Percentiles rank a stretch among this genome's conserved stretches.
Conservation (phyloP, 2,113 vertebrate species). For the Myrmophylax atrothorax region DNA sequence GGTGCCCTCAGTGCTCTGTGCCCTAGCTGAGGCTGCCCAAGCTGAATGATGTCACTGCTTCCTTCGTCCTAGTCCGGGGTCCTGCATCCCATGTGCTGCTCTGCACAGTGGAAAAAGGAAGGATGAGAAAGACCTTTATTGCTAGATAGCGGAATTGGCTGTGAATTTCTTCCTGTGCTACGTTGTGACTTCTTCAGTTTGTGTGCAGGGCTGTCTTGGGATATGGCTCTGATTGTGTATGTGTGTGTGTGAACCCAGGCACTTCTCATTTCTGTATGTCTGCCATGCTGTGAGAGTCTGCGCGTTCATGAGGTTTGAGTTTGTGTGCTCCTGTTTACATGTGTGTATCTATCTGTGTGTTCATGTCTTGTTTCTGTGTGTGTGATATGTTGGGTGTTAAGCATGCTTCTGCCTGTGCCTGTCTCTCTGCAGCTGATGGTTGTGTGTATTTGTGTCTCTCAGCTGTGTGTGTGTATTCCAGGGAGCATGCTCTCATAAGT, state of each 20-base stretch:
- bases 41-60: not conserved
- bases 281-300: not conserved
- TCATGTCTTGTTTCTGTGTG: not conserved
- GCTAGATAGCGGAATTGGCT: not conserved
- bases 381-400: not conserved
- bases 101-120: not conserved
- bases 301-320: not conserved
- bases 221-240: not conserved
- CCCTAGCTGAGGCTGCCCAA: not conserved
- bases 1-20: not conserved
- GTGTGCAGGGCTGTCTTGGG: not conserved
- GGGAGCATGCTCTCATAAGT: not conserved
- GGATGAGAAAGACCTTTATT: not conserved
- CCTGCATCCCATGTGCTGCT: not conserved
- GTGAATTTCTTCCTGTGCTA: not conserved
- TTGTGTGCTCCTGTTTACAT: not conserved
- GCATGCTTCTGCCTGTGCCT: not conserved
- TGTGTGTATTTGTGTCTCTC: not conserved
- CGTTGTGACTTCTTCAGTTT: not conserved
- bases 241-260: not conserved
- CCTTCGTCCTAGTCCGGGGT: not conserved
- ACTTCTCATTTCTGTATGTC: not conserved
- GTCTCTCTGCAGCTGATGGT: not conserved
- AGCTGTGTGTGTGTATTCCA: not conserved
- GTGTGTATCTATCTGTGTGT: not conserved